A percentile compares a stretch with the other conserved stretches of the same genome.
Conservation (phyloP, 2,113 vertebrate genomes). For the Lamprotornis superbus region DNA sequence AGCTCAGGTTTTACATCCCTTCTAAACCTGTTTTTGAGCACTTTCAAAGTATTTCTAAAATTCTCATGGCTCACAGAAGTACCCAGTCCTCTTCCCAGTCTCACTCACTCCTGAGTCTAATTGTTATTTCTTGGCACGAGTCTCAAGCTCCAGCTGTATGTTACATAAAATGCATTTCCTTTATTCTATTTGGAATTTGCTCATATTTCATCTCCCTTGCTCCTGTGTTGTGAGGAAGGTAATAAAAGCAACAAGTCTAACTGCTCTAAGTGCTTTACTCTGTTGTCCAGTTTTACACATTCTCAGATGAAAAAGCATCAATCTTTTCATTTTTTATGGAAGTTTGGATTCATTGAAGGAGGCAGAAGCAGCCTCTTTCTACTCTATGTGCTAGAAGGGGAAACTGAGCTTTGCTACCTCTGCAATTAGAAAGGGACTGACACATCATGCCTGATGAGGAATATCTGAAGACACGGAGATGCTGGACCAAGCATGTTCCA, state of each 20-base stretch:
- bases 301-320: neutral
- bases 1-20: neutral
- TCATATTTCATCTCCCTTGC: neutral
- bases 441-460: neutral
- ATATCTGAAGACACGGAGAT: neutral
- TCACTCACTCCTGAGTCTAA: neutral
- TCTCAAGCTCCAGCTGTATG: neutral
- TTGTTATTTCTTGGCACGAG: neutral
- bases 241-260: neutral
- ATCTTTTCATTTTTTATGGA: neutral
- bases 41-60: neutral
- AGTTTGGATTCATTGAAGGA: neutral
- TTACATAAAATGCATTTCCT: slow-evolving; percentile 2
- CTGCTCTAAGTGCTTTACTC: neutral
- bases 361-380: neutral
- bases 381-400: neutral
- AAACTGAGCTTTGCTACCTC: neutral
- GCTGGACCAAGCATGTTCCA: neutral
- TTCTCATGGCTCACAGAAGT: neutral
- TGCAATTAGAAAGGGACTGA: neutral
- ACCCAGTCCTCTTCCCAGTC: neutral
- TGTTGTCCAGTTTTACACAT: neutral
- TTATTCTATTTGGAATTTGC: slow-evolving; percentile 3
- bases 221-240: neutral
- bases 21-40: neutral